Evolutionary conservation across 1,140 invertebrate genomes (phyloP), one percentile per base, ranked within the genome.

Genomic region (Batillaria attramentaria): DNA sequence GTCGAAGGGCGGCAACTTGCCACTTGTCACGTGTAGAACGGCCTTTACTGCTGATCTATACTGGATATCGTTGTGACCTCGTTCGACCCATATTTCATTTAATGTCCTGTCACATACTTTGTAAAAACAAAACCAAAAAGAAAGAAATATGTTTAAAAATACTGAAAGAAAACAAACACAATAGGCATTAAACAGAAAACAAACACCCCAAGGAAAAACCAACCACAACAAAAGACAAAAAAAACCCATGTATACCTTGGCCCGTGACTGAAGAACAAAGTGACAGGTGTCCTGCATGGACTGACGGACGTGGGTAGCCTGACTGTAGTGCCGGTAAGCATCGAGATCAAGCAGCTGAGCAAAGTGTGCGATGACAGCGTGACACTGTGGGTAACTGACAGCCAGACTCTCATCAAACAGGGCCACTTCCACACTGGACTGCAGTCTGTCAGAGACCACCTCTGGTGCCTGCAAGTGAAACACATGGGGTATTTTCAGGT

Each of bases 401-500:
- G 84, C 79, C 43, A 89, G 65, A 13, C 81, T 77, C 54, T 88
- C 85, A 82, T 89, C 88, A 80, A 84, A 87, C 6, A 87, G 72
- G 60, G 84, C 37, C 0, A 72, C 46, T 16, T 37, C 79, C n/a
- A 89, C 35, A 16, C 69, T 76, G 50, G 73, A 42, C 20, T 77
- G 73, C 33, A 88, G 78, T 35, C 60, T 78, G 13, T 83, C 83
- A 24, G 86, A 83, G 28, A 88, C 46, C 20, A 85, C 57, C 41
- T 66, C 74, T 43, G 46, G 69, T 4, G 69, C 79, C 84, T 87
- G 74, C 0, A 81, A 78, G 69, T 42, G 1, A 33, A 16, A 68
- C 35, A 16, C 24, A 18, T 18, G 65, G 18, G 24, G 24, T 68
- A 24, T 70, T 65, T 66, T 75, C 41, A 66, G 31, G 18, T n/a